Percentiles rank a stretch among this genome's conserved stretches.
Conservation (phyloP, 1,140 invertebrate species). For the Rhagoletis pomonella region DNA sequence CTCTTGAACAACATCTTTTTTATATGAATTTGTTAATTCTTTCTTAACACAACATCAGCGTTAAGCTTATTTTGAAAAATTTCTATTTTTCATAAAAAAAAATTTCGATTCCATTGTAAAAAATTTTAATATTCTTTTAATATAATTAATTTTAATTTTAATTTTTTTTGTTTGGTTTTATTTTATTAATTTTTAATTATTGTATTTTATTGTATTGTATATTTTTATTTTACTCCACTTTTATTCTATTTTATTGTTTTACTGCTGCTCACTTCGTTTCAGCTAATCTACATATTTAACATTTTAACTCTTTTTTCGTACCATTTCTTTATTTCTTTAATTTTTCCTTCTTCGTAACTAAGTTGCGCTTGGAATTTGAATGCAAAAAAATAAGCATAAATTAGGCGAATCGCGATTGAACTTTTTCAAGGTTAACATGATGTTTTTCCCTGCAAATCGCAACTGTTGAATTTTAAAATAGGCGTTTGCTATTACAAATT, state of each 20-base stretch:
- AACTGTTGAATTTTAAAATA: conserved; percentile 30
- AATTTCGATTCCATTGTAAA: too few species aligned
- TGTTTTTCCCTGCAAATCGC: conserved; percentile 28
- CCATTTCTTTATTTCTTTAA: conserved; percentile 12
- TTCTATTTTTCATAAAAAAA: too few species aligned
- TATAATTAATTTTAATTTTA: neutral
- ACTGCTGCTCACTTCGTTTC: too few species aligned
- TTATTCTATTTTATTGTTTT: neutral
- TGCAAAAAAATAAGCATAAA: neutral
- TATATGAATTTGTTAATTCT: neutral
- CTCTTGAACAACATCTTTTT: neutral
- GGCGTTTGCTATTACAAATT: neutral
- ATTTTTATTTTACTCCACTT: neutral
- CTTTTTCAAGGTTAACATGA: conserved; percentile 5
- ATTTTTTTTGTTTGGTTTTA: neutral
- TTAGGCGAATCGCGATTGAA: conserved; percentile 10
- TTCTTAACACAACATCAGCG: neutral
- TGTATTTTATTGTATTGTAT: neutral
- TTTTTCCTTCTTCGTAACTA: neutral
- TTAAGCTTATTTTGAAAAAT: too few species aligned
- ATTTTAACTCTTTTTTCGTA: too few species aligned
- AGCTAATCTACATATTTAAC: too few species aligned
- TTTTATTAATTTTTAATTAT: neutral
- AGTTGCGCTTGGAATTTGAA: neutral
- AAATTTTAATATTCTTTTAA: neutral